Conservation (phyloP, 1,140 invertebrate species). For the Stenopsyche tienmushanensis region DNA sequence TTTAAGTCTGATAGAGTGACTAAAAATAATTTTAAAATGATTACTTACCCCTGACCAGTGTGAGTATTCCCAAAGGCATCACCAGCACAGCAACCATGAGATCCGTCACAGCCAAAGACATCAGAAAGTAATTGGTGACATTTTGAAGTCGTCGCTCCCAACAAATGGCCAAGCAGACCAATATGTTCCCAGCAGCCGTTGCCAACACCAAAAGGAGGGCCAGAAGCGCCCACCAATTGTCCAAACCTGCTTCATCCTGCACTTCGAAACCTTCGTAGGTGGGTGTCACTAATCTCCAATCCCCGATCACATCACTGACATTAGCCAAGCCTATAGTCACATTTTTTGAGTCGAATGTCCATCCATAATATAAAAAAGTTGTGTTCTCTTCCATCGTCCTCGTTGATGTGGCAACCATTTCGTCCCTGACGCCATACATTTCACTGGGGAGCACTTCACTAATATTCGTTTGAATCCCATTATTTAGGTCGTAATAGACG, state of each 20-base stretch:
- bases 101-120: conserved; percentile 94
- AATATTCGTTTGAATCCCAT: not conserved
- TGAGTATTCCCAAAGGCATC: conserved; percentile 86
- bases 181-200: conserved; percentile 88
- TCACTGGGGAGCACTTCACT: not conserved
- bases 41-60: conserved; percentile 75
- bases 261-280: not conserved
- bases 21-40: too few species aligned
- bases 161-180: conserved; percentile 90
- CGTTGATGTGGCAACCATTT: not conserved
- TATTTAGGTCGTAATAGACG: not conserved
- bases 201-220: conserved; percentile 79
- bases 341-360: conserved; percentile 28
- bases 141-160: conserved; percentile 87
- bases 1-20: too few species aligned
- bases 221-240: conserved; percentile 75
- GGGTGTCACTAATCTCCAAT: conserved; percentile 9
- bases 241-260: conserved; percentile 45
- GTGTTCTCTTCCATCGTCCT: conserved; percentile 10
- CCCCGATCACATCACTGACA: not conserved
- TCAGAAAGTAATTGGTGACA: conserved; percentile 95
- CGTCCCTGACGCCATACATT: not conserved
- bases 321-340: not conserved
- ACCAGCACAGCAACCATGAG: conserved; percentile 89
- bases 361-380: conserved; percentile 33